Conservation (phyloP, 2,113 vertebrate genomes). For the Bubo bubo region DNA sequence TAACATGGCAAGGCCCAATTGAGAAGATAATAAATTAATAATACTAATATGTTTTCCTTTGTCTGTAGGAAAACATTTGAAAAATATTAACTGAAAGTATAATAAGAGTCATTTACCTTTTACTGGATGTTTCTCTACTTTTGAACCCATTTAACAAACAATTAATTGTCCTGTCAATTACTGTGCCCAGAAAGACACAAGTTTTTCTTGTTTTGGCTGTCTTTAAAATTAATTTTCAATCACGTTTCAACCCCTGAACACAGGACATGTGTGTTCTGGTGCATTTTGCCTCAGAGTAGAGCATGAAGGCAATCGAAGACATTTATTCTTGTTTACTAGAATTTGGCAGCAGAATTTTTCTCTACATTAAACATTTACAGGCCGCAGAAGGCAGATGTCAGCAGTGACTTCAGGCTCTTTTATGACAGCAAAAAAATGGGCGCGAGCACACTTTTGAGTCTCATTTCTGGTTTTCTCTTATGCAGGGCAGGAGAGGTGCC, state of each 20-base stretch:
- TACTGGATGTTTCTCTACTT: neutral
- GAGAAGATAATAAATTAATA: neutral
- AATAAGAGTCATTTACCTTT: neutral
- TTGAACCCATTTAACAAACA: neutral
- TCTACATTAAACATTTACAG: neutral
- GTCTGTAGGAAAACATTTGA: neutral
- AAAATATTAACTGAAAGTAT: neutral
- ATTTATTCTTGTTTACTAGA: neutral
- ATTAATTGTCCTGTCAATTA: neutral
- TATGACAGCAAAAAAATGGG: neutral
- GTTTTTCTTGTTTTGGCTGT: neutral
- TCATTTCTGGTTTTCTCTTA: neutral
- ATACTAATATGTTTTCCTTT: neutral
- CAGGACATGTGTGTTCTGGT: neutral
- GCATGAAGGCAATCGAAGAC: neutral
- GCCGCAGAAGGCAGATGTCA: neutral
- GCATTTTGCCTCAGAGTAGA: neutral
- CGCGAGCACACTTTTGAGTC: neutral
- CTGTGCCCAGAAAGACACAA: neutral
- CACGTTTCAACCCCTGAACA: neutral
- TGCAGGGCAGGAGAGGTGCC: rapidly evolving
- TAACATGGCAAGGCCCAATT: neutral
- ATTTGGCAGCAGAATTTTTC: neutral
- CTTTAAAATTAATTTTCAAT: neutral
- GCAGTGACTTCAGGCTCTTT: neutral